A percentile compares a stretch with the other conserved stretches of the same genome.
Conservation (phyloP, 2,113 vertebrate genomes). For the Eubucco bourcierii region DNA sequence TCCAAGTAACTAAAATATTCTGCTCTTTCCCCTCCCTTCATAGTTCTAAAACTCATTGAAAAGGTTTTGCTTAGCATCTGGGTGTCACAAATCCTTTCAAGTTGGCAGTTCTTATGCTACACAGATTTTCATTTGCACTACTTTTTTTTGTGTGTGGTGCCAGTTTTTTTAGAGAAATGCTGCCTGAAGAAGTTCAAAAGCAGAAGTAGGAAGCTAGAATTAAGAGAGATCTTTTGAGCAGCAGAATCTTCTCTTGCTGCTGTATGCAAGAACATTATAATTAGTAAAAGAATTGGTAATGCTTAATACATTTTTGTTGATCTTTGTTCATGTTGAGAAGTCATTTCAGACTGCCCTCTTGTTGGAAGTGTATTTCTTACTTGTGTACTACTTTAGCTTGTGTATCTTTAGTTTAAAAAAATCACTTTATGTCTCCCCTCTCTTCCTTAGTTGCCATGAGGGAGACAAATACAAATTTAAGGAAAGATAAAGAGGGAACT, state of each 20-base stretch:
- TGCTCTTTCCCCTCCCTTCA: background rate
- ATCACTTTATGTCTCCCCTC: background rate
- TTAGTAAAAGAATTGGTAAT: background rate
- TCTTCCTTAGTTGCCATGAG: background rate
- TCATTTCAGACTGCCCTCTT: background rate
- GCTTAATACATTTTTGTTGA: background rate
- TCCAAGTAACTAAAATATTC: background rate
- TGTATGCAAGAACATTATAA: background rate
- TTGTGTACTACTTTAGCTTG: background rate
- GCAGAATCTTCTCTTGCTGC: background rate
- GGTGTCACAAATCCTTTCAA: background rate
- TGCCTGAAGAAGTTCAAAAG: background rate
- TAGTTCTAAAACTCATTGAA: background rate
- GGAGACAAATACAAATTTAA: background rate
- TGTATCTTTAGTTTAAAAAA: background rate
- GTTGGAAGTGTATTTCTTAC: background rate
- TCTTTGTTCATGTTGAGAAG: background rate
- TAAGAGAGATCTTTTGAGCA: background rate
- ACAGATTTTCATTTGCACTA: background rate
- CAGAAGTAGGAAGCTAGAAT: background rate
- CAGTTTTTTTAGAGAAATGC: background rate
- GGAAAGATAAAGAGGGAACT: background rate
- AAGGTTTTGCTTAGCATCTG: background rate
- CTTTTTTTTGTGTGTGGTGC: background rate
- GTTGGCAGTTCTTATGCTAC: background rate